These are phyloP conservation scores for Drosophila mayaguana DNA, from an alignment of 2,888 invertebrate species.

Conservation along the genomic window DNA sequence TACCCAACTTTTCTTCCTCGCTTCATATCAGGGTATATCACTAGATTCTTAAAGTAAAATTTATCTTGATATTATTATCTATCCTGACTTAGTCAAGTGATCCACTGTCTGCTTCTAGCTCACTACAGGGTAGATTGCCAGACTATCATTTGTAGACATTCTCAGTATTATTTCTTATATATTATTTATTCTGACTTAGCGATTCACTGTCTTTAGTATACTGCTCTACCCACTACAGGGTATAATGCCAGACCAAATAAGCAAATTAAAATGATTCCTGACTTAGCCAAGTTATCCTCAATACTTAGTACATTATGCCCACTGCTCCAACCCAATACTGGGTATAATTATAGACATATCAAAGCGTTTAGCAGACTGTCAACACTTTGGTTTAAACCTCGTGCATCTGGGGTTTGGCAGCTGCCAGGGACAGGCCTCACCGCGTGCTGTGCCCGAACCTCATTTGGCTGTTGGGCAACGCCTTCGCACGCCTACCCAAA, in stretches of 20 bases:
- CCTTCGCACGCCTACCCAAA: conserved; percentile 39
- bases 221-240: no score
- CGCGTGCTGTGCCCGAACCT: conserved; percentile 59
- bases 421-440: conserved; percentile 65
- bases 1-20: background rate
- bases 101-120: no score
- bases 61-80: background rate
- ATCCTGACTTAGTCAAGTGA: background rate
- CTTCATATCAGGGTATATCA: no score
- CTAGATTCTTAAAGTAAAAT: no score
- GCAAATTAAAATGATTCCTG: no score
- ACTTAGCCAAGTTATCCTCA: no score
- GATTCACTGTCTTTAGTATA: no score
- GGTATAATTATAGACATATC: conserved; percentile 50
- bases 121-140: no score
- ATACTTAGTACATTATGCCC: background rate
- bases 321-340: background rate
- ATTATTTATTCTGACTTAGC: background rate
- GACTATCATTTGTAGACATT: background rate
- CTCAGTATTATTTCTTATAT: background rate
- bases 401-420: conserved; percentile 32
- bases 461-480: conserved; percentile 64
- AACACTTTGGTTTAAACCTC: conserved; percentile 52
- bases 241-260: no score
- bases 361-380: conserved; percentile 65